Evolutionary conservation across 2,797 vertebrate genomes (phyloP), one percentile per base, ranked within the genome.

Genomic region (Hafferia zeledoni): DNA sequence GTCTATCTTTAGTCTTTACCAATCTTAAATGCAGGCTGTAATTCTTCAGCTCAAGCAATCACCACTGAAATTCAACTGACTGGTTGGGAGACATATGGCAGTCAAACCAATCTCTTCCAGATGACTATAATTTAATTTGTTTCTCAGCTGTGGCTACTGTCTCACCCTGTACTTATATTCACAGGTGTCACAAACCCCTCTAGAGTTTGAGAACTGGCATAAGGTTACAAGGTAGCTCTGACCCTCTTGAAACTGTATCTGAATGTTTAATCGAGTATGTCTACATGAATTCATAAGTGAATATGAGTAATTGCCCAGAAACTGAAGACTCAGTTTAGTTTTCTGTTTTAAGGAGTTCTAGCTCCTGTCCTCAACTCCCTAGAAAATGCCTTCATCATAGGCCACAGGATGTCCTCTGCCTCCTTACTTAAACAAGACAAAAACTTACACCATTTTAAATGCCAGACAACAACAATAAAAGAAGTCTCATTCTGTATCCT

Each of bases 131-230:
- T 11, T 55, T 13, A 16, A 53, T 80, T 57, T 56, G 4, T 55
- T 83, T 59, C 33, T 37, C 35, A 57, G 6, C 19, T 85, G n/a
- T 83, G n/a, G n/a, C 10, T 72, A 30, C 18, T 69, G 28, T 39
- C 61, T 33, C 39, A 25, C 16, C 12, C 11, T 17, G 31, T 27
- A 17, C 11, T 69, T 31, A 2, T 1, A n/a, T 13, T 55, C 15
- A 28, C 3, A 3, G 1, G 6, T 27, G 3, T 23, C 55, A 13
- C 56, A 75, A 0, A 0, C 0, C 3, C 4, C 11, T 85, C 37
- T 4, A 33, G 19, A 82, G 30, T 57, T 6, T 53, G 25, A 83
- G 64, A 53, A 43, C 41, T n/a, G 30, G 30, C 9, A 43, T 23
- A 24, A 77, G 52, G 46, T 30, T 31, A 60, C 0, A 9, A 79